Conservation (phyloP, 2,888 invertebrate genomes). For the Branchipolynoe longqiensis region DNA sequence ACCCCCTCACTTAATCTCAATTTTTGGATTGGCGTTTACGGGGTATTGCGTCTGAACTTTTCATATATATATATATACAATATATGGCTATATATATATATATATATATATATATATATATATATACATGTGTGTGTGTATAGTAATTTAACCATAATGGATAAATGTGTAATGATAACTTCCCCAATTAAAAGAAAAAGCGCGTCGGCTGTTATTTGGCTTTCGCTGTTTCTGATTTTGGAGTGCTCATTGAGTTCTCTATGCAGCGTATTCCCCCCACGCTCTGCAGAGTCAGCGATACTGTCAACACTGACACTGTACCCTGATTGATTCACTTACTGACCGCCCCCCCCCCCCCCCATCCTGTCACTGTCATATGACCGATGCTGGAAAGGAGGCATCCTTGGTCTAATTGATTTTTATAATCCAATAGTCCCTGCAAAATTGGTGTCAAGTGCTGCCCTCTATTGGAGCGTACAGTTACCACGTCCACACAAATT, state of each 20-base stretch:
- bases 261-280: too few relatives aligned
- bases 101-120: not conserved
- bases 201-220: too few relatives aligned
- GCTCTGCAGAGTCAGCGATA: constrained; percentile 18
- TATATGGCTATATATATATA: not conserved
- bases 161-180: too few relatives aligned
- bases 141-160: not conserved
- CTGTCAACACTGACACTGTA: not conserved
- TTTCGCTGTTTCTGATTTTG: too few relatives aligned
- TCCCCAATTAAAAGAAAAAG: too few relatives aligned
- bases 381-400: too few relatives aligned
- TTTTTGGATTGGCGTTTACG: too few relatives aligned
- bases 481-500: constrained; percentile 1
- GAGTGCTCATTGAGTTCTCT: too few relatives aligned
- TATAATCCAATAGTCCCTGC: constrained; percentile 41
- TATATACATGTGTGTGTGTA: not conserved
- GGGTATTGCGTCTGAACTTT: too few relatives aligned
- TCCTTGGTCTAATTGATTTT: constrained; percentile 46
- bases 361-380: too few relatives aligned
- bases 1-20: too few relatives aligned
- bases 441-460: constrained; percentile 30
- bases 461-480: not conserved
- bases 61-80: not conserved
- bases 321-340: constrained; percentile 20
- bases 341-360: not conserved